These are phyloP conservation scores for Romanogobio albipinnatus DNA, from an alignment of 2,113 vertebrate genomes.

Conservation along the genomic window DNA sequence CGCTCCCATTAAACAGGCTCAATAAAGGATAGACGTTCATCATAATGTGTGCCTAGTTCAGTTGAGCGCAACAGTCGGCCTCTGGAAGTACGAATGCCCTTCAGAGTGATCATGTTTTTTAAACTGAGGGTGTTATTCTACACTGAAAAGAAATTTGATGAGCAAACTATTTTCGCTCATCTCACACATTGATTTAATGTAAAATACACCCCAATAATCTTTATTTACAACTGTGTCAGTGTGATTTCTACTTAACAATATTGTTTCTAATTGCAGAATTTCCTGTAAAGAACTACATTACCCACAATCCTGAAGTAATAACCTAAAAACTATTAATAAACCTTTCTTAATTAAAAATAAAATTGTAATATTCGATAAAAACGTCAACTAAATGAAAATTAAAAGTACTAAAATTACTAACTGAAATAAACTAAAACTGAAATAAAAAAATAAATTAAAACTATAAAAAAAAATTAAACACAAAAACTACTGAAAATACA, in stretches of 20 bases:
- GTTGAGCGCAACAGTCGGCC: not conserved
- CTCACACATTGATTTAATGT: not conserved
- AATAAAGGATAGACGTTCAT: not conserved
- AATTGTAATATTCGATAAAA: not conserved
- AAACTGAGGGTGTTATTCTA: not conserved
- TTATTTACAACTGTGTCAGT: too few relatives aligned
- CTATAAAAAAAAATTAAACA: too few relatives aligned
- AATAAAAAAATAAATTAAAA: too few relatives aligned
- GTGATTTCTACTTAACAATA: too few relatives aligned
- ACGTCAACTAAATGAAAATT: not conserved
- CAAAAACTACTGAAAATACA: too few relatives aligned
- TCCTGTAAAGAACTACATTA: not conserved
- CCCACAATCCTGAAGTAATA: not conserved
- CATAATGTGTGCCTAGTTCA: not conserved
- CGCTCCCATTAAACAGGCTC: constrained; percentile 4
- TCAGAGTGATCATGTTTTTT: not conserved
- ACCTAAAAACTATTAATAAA: not conserved
- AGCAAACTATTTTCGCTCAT: not conserved
- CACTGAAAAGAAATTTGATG: not conserved
- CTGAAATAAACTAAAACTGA: not conserved
- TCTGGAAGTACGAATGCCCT: constrained; percentile 1
- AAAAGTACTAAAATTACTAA: not conserved
- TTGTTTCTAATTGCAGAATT: not conserved
- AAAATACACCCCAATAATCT: too few relatives aligned
- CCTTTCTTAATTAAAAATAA: not conserved